Evolutionary conservation across 2,797 vertebrate genomes (phyloP).

Genomic region (Botia almorhae): DNA sequence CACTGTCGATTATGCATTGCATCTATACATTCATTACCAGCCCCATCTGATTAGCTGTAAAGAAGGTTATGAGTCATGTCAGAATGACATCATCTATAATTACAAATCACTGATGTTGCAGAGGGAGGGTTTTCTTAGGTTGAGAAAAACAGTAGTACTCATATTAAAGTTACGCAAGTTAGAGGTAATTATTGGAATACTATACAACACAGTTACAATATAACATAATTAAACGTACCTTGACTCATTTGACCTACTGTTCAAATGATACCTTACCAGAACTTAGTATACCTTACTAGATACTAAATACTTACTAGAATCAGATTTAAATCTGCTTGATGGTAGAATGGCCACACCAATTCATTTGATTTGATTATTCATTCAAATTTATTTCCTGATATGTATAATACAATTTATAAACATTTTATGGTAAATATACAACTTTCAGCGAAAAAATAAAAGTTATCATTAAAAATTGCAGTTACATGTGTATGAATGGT

Average conservation of each 20-base stretch:
- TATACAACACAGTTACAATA: background rate
- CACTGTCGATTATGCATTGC: slow-evolving; percentile 26
- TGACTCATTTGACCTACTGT: background rate
- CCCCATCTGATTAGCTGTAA: slow-evolving; percentile 54
- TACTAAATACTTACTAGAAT: background rate
- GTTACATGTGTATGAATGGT: background rate
- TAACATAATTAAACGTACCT: background rate
- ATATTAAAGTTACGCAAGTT: background rate
- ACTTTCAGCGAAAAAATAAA: background rate
- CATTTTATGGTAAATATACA: no score
- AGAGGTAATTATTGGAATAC: slow-evolving; percentile 4
- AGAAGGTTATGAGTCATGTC: slow-evolving; percentile 47
- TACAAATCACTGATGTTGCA: slow-evolving; percentile 35
- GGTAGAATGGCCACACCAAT: background rate
- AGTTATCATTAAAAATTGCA: background rate
- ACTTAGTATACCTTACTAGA: background rate
- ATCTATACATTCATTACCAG: slow-evolving; percentile 53
- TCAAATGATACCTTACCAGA: background rate
- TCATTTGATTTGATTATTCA: background rate
- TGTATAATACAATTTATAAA: background rate
- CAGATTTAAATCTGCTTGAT: background rate
- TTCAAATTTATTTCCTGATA: background rate
- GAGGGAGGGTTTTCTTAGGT: slow-evolving; percentile 28
- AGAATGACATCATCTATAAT: slow-evolving; percentile 48
- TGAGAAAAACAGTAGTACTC: slow-evolving; percentile 26